Base-by-base conservation (phyloP, 2,888 invertebrate species). In the Scaptomyza parva region DNA sequence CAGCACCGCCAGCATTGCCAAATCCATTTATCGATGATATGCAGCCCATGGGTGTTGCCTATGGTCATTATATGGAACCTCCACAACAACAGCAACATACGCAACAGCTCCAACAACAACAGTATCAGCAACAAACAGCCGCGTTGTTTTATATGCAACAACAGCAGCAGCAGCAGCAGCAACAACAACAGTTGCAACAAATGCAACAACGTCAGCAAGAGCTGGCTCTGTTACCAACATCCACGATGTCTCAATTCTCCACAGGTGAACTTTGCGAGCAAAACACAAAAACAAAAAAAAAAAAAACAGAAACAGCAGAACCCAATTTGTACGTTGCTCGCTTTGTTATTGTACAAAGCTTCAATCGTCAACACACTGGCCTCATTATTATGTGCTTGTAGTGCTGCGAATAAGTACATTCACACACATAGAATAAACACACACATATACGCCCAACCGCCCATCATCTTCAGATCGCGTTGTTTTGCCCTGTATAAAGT, bases 11-110 rank as follows among this genome's bases (percentile, higher is more conserved):
- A 26, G 70, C 84, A 60, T 78, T 91, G 85, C 90, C 90, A 78
- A 92, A 92, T 90, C 92, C 92, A 76, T 92, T 91, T 84, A 90
- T 90, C 66, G 90, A 90, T 77, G 77, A 86, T 71, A 77, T 88
- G 81, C 90, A 89, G 62, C 47, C 59, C 30, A 52, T 22, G 7
- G 48, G 33, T 24, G 40, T 43, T 68, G 76, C 60, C 52, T 65
- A 57, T 64, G 76, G 44, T 45, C 66, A 55, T 53, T 72, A 70
- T 73, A 54, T 61, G 71, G 84, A 73, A 17, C 59, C 57, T 39
- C 65, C 61, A 35, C 74, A 64, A 3, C 52, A 26, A 2, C 72
- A 70, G 33, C 55, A 51, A 24, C 70, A 35, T 11, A 11, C 3
- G 30, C 30, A 30, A 28, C 44, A 44, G 37, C 78, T 74, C 11